Conservation (phyloP, 1,140 invertebrate species). For the Musca domestica region DNA sequence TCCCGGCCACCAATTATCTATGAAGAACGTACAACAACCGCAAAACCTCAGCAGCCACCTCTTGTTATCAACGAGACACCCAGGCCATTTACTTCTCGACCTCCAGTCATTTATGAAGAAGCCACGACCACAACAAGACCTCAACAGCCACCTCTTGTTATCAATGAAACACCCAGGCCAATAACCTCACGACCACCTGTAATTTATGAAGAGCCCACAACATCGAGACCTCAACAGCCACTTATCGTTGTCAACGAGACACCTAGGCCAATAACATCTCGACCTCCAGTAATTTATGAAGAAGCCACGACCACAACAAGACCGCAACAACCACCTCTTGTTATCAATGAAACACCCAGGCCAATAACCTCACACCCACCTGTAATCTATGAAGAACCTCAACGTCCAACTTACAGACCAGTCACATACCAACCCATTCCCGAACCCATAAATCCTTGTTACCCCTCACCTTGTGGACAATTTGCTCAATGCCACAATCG, state of each 20-base stretch:
- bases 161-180: conserved; percentile 34
- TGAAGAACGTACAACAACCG: neutral
- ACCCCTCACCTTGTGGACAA: conserved; percentile 68
- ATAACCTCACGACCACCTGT: conserved; percentile 26
- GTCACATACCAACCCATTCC: conserved; percentile 29
- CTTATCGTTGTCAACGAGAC: too few species aligned
- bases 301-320: neutral
- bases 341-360: conserved; percentile 34
- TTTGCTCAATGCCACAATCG: conserved; percentile 69
- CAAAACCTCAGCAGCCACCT: too few species aligned
- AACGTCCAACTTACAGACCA: conserved; percentile 50
- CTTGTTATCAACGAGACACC: too few species aligned
- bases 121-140: neutral
- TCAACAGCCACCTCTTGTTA: neutral
- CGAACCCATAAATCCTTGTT: conserved; percentile 56
- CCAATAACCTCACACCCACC: conserved; percentile 26
- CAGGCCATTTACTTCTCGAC: too few species aligned
- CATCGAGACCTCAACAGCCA: too few species aligned
- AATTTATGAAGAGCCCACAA: neutral
- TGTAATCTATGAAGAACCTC: conserved; percentile 2
- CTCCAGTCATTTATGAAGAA: too few species aligned
- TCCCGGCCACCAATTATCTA: conserved; percentile 26
- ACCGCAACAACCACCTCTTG: neutral
- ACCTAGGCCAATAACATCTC: too few species aligned
- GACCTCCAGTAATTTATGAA: too few species aligned